phyloP scores from a whole-genome alignment of 2,113 vertebrate species.

The Burhinus bistriatus region DNA sequence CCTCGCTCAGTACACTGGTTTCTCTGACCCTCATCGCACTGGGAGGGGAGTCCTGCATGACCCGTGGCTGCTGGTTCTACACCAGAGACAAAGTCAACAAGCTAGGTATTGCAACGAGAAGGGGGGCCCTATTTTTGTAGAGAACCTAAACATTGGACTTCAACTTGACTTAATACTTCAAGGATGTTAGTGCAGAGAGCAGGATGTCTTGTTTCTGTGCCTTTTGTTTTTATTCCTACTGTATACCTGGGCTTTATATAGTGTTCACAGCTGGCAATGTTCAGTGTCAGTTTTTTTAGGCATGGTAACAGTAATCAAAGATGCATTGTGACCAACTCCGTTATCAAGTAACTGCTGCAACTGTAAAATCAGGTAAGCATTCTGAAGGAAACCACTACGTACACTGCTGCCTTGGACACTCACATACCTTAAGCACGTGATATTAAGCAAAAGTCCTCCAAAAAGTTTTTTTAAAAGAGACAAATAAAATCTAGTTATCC shows the following conservation, averaged over 20 bases:
- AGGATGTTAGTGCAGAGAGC: background rate
- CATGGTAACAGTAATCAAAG: background rate
- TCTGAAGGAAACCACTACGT: background rate
- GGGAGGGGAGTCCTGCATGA: background rate
- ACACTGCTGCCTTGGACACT: background rate
- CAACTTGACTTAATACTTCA: background rate
- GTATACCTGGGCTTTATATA: background rate
- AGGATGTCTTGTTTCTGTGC: background rate
- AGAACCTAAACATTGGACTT: background rate
- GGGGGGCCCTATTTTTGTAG: background rate
- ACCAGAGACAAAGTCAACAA: background rate
- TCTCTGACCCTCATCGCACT: background rate
- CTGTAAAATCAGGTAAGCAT: background rate
- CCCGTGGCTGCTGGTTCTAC: fast-evolving
- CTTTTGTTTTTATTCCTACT: background rate
- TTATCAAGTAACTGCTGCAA: background rate
- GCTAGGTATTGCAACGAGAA: background rate
- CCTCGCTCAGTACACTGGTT: background rate
- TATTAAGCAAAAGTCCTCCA: background rate
- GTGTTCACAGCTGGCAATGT: background rate
- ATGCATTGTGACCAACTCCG: background rate
- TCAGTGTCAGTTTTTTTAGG: background rate
- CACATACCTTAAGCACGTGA: background rate
- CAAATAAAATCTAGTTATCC: background rate
- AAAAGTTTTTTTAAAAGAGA: background rate